Conservation (phyloP, 2,113 vertebrate species). For the Channa maculata region DNA sequence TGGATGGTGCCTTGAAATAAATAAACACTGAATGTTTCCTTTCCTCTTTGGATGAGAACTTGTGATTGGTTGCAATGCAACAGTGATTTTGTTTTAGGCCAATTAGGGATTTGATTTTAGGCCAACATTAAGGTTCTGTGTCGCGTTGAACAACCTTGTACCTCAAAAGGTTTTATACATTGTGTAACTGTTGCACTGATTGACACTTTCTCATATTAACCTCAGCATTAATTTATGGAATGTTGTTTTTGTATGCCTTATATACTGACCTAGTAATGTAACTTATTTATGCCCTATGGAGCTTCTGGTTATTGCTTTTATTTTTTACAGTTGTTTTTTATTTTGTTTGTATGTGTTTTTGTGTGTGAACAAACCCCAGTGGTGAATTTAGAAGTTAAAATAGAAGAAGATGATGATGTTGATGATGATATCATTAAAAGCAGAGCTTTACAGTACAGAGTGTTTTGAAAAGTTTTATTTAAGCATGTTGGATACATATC, state of each 20-base stretch:
- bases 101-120: slow-evolving; percentile 57
- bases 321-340: slow-evolving; percentile 46
- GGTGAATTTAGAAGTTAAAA: slow-evolving; percentile 32
- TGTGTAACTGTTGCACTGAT: slow-evolving; percentile 75
- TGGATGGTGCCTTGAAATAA: slow-evolving; percentile 49
- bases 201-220: slow-evolving; percentile 71
- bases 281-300: slow-evolving; percentile 70
- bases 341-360: slow-evolving; percentile 35
- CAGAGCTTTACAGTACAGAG: slow-evolving; percentile 47
- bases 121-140: slow-evolving; percentile 62
- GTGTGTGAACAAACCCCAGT: slow-evolving; percentile 33
- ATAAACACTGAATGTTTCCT: slow-evolving; percentile 41
- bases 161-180: slow-evolving; percentile 65
- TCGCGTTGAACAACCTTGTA: slow-evolving; percentile 69
- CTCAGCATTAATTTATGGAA: slow-evolving; percentile 64
- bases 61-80: slow-evolving; percentile 79
- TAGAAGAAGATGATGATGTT: slow-evolving; percentile 14
- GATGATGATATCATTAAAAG: slow-evolving; percentile 13
- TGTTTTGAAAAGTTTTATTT: slow-evolving; percentile 40
- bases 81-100: slow-evolving; percentile 70
- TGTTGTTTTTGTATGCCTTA: slow-evolving; percentile 78
- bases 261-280: slow-evolving; percentile 75
- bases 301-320: slow-evolving; percentile 38
- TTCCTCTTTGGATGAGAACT: slow-evolving; percentile 63
- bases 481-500: slow-evolving; percentile 29